Evolutionary conservation across 1,140 invertebrate genomes (phyloP).

Genomic region (Dendrolimus kikuchii): DNA sequence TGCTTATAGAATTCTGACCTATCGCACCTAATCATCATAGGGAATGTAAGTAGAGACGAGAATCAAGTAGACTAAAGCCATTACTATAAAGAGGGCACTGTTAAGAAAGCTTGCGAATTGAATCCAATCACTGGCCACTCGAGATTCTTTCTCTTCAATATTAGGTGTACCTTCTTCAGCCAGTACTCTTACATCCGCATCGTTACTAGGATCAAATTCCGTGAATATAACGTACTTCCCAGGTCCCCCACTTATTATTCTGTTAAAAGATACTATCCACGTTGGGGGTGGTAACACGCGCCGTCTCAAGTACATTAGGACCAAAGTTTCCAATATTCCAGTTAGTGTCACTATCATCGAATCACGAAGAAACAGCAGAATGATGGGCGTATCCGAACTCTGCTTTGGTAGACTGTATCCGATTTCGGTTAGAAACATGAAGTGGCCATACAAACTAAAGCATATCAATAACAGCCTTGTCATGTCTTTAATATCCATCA

Average conservation of each 20-base stretch:
- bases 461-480: constrained; percentile 43
- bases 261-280: constrained; percentile 40
- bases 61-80: constrained; percentile 39
- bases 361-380: constrained; percentile 51
- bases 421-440: constrained; percentile 51
- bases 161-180: constrained; percentile 21
- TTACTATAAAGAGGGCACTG: constrained; percentile 38
- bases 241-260: constrained; percentile 35
- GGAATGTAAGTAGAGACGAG: constrained; percentile 47
- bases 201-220: constrained; percentile 49
- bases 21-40: constrained; percentile 24
- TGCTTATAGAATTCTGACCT: not conserved
- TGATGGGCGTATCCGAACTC: constrained; percentile 50
- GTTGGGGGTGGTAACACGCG: constrained; percentile 27
- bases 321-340: constrained; percentile 42
- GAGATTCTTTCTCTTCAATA: not conserved
- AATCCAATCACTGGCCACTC: constrained; percentile 39
- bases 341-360: constrained; percentile 51
- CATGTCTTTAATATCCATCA: constrained; percentile 52
- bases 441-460: constrained; percentile 60
- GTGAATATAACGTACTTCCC: constrained; percentile 58
- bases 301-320: constrained; percentile 41
- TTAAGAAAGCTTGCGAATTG: constrained; percentile 50
- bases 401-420: constrained; percentile 55
- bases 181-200: constrained; percentile 28